phyloP scores from a whole-genome alignment of 2,888 invertebrate genomes.

The Rotaria sp. region DNA sequence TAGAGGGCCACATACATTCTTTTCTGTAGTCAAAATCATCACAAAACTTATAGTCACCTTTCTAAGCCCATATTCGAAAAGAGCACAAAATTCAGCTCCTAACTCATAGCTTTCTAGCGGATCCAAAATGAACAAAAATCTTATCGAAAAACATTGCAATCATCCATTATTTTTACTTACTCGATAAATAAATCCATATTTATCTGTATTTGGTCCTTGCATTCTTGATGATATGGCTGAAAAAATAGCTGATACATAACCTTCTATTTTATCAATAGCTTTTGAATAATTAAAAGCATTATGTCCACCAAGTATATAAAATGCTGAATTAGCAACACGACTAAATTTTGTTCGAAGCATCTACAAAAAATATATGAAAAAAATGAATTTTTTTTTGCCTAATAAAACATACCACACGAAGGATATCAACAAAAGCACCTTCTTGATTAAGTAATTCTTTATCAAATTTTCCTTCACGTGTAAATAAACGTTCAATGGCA shows the following conservation, averaged over 20 bases:
- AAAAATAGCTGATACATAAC: not conserved
- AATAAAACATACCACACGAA: not conserved
- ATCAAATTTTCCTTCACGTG: not conserved
- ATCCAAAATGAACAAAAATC: too few species aligned
- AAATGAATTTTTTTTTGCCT: not conserved
- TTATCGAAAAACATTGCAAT: too few species aligned
- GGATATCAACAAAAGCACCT: constrained; percentile 14
- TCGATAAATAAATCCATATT: constrained; percentile 20
- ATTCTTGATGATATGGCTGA: not conserved
- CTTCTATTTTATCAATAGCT: constrained; percentile 19
- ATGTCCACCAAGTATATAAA: not conserved
- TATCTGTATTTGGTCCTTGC: constrained; percentile 15
- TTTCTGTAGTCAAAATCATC: too few species aligned
- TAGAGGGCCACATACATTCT: too few species aligned
- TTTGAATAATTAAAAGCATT: constrained; percentile 10
- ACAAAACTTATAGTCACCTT: too few species aligned
- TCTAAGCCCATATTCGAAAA: too few species aligned
- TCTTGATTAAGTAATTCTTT: not conserved
- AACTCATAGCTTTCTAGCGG: too few species aligned
- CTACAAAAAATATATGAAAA: not conserved
- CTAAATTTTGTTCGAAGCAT: not conserved
- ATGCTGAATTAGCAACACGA: not conserved
- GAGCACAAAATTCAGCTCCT: too few species aligned
- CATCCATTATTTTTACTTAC: not conserved
- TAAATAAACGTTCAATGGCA: not conserved